A percentile compares a stretch with the other conserved stretches of the same genome.
phyloP scores from a whole-genome alignment of 2,797 vertebrate species.

The Bradypodion pumilum region DNA sequence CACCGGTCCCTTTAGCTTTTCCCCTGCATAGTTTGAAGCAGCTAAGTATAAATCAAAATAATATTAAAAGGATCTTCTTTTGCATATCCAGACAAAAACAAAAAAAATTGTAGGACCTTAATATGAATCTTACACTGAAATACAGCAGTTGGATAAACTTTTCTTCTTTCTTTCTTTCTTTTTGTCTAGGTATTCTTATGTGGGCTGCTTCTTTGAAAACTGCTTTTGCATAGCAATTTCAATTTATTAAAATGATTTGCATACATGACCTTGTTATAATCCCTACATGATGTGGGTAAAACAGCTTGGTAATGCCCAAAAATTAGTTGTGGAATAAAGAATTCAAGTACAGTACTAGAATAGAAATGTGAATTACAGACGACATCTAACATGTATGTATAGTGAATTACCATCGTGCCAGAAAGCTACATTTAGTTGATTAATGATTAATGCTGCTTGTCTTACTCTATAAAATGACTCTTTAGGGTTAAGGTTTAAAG shows the following conservation, averaged over 20 bases:
- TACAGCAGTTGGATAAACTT: too few species aligned
- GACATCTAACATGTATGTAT: neutral
- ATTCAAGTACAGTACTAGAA: neutral
- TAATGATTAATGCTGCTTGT: conserved; percentile 1
- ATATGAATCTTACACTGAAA: too few species aligned
- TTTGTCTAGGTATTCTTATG: too few species aligned
- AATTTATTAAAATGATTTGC: neutral
- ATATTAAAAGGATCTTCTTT: neutral
- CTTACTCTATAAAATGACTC: neutral
- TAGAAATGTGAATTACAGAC: neutral
- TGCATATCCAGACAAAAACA: too few species aligned
- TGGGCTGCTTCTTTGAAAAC: too few species aligned
- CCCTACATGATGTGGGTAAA: neutral
- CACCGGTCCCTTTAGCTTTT: too few species aligned
- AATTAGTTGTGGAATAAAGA: neutral
- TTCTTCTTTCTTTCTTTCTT: too few species aligned
- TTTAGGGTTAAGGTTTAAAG: conserved; percentile 20
- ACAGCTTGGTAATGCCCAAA: neutral
- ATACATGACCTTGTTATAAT: neutral
- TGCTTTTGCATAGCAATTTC: neutral
- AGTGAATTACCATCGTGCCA: neutral
- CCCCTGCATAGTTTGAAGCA: neutral
- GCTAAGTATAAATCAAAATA: neutral
- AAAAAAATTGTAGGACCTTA: too few species aligned
- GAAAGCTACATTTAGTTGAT: neutral